These are phyloP conservation scores for Zapornia atra DNA, from an alignment of 2,113 vertebrate genomes.

Conservation along the genomic window DNA sequence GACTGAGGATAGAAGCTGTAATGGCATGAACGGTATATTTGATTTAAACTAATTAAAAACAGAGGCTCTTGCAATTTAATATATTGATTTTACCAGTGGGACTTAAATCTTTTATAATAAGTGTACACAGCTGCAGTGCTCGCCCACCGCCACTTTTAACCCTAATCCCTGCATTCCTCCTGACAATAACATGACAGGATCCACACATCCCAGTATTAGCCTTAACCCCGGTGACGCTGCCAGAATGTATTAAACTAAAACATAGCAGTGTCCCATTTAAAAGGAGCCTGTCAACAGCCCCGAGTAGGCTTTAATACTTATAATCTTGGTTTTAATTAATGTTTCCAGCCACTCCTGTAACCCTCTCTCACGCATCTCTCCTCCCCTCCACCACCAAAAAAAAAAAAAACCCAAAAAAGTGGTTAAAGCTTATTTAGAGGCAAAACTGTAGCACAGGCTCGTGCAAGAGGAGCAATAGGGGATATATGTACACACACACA, in stretches of 20 bases:
- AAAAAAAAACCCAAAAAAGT: not conserved
- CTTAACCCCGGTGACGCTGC: constrained; percentile 70
- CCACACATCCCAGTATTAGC: constrained; percentile 76
- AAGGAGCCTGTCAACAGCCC: constrained; percentile 51
- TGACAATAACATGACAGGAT: constrained; percentile 78
- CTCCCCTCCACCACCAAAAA: not conserved
- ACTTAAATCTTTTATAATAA: constrained; percentile 77
- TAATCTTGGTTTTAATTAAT: constrained; percentile 45
- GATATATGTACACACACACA: not conserved
- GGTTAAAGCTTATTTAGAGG: not conserved
- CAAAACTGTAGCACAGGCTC: no score
- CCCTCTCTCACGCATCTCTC: not conserved
- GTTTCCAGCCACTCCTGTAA: constrained; percentile 30
- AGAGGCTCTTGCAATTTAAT: constrained; percentile 78
- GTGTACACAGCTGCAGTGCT: constrained; percentile 77
- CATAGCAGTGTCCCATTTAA: constrained; percentile 54
- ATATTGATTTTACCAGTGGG: constrained; percentile 82
- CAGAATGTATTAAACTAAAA: constrained; percentile 66
- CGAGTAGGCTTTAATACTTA: constrained; percentile 31
- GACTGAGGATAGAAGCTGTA: constrained; percentile 57
- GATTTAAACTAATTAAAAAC: constrained; percentile 82
- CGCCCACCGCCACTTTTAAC: constrained; percentile 57
- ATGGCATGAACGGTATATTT: constrained; percentile 63
- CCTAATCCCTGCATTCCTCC: constrained; percentile 75
- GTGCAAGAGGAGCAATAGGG: not conserved